Base-by-base conservation (phyloP, 2,888 invertebrate genomes). In the Drosophila falleni region DNA sequence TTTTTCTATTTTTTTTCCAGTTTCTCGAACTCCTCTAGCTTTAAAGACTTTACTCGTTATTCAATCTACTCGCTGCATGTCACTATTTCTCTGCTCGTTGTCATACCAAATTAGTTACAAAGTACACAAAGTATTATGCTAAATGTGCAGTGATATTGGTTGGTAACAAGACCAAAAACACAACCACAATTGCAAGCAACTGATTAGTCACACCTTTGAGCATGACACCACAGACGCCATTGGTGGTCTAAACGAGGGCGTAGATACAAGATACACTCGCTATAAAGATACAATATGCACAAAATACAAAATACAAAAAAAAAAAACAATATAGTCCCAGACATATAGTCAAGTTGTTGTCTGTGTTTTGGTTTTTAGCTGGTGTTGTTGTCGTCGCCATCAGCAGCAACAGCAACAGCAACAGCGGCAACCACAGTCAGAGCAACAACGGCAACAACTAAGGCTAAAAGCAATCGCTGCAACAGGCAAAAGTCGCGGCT, bases 241-340 rank as follows among this genome's bases (percentile, higher is more conserved):
- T 81, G 81, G 81, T 81, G 81, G 83, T 79, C 86, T 15, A n/a
- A 37, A 15, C 47, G 77, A 72, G 64, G 88, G 82, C 82, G 87
- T 84, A 81, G 85, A 68, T 68, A 73, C 76, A 68, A 81, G 70
- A 78, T 69, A 81, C 71, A 51, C 58, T 64, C 63, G 41, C 35
- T 68, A 51, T 60, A 39, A 53, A 42, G 63, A 58, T 80, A 63
- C 53, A 68, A 49, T 23, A 39, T 44, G 19, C 26, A 39, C n/a
- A 53, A 5, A 8, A 15, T n/a, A 37, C 44, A 37, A 37, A 16
- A 13, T 35, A 42, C 23, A 16, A 42, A 16, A 13, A 50, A 42
- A n/a, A n/a, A 16, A 13, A 50, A 42, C 23, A 16, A 42, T 37
- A 41, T 49, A 49, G 61, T 42, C 16, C 31, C 46, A 35, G 55